Evolutionary conservation across 2,888 invertebrate genomes (phyloP).

Genomic region (Drosophila stalkeri): DNA sequence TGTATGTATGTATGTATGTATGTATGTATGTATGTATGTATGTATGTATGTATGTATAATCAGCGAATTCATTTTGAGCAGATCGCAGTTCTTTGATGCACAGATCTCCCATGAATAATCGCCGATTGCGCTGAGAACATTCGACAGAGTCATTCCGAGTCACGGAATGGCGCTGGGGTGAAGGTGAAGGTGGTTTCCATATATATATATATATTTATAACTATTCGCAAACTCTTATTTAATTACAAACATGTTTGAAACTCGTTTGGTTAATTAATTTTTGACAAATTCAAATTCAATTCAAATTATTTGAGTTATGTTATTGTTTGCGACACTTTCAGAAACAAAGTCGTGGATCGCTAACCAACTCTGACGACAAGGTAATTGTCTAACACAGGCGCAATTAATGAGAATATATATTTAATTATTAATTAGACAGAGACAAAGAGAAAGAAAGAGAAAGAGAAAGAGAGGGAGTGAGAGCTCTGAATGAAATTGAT

Average conservation of each 20-base stretch:
- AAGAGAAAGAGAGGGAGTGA: neutral
- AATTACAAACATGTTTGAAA: conserved; percentile 37
- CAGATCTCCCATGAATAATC: conserved; percentile 28
- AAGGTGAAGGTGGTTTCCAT: conserved; percentile 36
- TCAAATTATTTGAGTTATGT: conserved; percentile 26
- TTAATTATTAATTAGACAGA: neutral
- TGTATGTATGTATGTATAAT: neutral
- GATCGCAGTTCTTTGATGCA: conserved; percentile 14
- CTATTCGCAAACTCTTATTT: conserved; percentile 16
- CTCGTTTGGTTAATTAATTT: conserved; percentile 29
- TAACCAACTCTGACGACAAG: conserved; percentile 4
- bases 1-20: neutral
- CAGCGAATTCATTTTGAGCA: neutral
- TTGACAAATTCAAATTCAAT: conserved; percentile 24
- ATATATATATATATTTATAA: neutral
- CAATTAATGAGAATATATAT: conserved; percentile 2
- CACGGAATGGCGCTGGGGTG: conserved; percentile 31
- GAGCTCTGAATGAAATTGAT: neutral
- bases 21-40: too few relatives aligned
- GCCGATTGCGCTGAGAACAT: conserved; percentile 18
- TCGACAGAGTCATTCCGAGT: conserved; percentile 17
- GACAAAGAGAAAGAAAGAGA: neutral
- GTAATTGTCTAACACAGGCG: neutral
- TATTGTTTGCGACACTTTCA: conserved; percentile 4
- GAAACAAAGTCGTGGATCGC: neutral